Base-by-base conservation (phyloP, 2,797 vertebrate genomes). In the Sebastes steindachneri region DNA sequence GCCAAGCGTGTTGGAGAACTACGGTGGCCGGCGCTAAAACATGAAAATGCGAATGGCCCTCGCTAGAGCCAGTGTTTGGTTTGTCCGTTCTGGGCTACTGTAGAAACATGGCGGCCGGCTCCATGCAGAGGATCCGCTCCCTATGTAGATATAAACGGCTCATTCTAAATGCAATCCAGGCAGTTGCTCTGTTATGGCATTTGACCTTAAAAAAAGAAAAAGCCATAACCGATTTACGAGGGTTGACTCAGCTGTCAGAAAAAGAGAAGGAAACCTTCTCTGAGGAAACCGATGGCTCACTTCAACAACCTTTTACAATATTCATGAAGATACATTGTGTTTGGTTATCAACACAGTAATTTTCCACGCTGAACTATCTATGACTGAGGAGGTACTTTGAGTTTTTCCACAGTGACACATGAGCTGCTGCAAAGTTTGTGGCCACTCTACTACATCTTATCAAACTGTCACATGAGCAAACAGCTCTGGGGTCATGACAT, bases 401-500 rank as follows among this genome's bases (percentile, higher is more conserved):
- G 2, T 19, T 33, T 63, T 60, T 73, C 35, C 53, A 75, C 35
- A 65, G 14, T 7, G 37, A 17, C 51, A 25, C 1, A 33, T 3
- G 3, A 17, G 26, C 31, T 57, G 26, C 15, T 19, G 12, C 2
- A 11, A 17, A 28, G 8, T 12, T 28, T 8, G 21, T 14, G 33
- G 31, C 26, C 21, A 59, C 45, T 58, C 14, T 15, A 15, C 53
- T 15, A 2, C 33, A 12, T 55, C 63, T 82, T 78, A 88, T 85
- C 76, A 55, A 3, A 1, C 2, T 1, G 83, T 85, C 83, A 80
- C 68, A 70, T 79, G 73, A 77, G 75, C 68, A 73, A 81, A 79
- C 68, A 66, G 45, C 77, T 59, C 25, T 1, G 79, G 68, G 65
- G 82, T 74, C 62, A 19, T 12, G 21, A 31, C 48, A 7, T 5